Percentiles rank a stretch among this genome's conserved stretches.
Evolutionary conservation across 2,113 vertebrate genomes (phyloP).

Genomic region (Megaceryle torquata): DNA sequence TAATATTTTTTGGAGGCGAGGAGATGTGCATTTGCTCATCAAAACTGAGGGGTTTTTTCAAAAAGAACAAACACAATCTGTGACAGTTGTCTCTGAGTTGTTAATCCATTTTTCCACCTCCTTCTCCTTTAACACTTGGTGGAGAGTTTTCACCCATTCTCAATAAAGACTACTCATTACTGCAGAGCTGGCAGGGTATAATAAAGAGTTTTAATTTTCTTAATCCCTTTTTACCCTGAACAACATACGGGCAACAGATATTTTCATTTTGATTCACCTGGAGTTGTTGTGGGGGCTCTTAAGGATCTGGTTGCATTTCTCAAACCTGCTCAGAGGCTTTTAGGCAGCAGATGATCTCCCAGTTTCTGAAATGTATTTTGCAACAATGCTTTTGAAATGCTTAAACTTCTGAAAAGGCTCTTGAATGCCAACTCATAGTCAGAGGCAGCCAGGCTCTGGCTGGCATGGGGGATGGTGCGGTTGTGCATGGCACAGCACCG

Average conservation of each 20-base stretch:
- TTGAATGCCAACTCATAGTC: fast-evolving
- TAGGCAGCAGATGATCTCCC: not conserved
- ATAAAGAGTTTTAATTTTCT: not conserved
- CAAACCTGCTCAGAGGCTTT: not conserved
- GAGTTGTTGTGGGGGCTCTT: not conserved
- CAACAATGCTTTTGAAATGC: not conserved
- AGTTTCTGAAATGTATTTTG: not conserved
- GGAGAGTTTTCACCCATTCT: not conserved
- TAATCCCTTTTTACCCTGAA: not conserved
- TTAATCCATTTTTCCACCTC: not conserved
- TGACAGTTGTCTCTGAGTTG: not conserved
- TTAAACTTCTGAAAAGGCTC: not conserved
- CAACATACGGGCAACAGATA: not conserved
- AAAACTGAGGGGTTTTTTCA: not conserved
- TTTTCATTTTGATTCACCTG: not conserved
- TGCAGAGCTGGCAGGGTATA: not conserved
- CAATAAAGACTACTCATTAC: not conserved
- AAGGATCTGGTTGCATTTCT: not conserved
- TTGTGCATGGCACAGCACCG: not conserved
- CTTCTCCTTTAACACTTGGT: not conserved
- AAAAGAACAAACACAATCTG: not conserved
- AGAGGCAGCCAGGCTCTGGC: not conserved
- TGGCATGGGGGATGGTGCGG: fast-evolving
- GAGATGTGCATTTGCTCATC: not conserved
- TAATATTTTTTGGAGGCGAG: not conserved